Base-by-base conservation (phyloP, 1,140 invertebrate species). In the Carcinoscorpius rotundicauda region DNA sequence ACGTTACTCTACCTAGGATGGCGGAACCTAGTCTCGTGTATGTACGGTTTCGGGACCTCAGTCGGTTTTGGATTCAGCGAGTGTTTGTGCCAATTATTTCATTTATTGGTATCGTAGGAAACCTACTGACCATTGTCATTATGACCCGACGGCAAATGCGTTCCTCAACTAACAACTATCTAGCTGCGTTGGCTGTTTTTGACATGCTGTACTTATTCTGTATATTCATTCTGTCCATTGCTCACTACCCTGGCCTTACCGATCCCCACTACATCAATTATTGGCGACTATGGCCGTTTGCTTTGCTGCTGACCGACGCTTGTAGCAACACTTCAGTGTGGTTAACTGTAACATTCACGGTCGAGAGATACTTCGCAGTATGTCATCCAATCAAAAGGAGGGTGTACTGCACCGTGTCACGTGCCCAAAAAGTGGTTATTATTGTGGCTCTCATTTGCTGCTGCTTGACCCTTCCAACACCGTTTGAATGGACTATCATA, bases 321-420 rank as follows among this genome's bases (percentile, higher is more conserved):
- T 81, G 82, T 64, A 83, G 82, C 68, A 86, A 84, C 74, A 84
- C 84, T 56, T 87, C 85, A 49, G 85, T 87, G 53, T 89, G 87
- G 86, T 76, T 89, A 61, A 87, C 85, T 52, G 86, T 88, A 4
- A 84, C 85, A 51, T 89, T 89, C 73, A 89, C 87, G 4, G 80
- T 88, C 63, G 87, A 89, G 75, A 76, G 87, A 57, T 89, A 87
- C 78, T 85, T 89, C 62, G 87, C 85, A 29, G 86, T 89, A 8
- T 85, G 85, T 68, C 83, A 87, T 78, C 87, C 87, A 49, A 84
- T 89, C 72, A 81, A 83, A 68, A 85, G 87, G 49, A 85, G 85
- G 75, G 80, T 84, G 51, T 80, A 85, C 71, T 87, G 85, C 72
- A 87, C 86, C 3, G 83, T 85, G 69, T 74, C 73, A 29, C 69